phyloP scores from a whole-genome alignment of 2,888 invertebrate species.

The Exephanes ischioxanthus region DNA sequence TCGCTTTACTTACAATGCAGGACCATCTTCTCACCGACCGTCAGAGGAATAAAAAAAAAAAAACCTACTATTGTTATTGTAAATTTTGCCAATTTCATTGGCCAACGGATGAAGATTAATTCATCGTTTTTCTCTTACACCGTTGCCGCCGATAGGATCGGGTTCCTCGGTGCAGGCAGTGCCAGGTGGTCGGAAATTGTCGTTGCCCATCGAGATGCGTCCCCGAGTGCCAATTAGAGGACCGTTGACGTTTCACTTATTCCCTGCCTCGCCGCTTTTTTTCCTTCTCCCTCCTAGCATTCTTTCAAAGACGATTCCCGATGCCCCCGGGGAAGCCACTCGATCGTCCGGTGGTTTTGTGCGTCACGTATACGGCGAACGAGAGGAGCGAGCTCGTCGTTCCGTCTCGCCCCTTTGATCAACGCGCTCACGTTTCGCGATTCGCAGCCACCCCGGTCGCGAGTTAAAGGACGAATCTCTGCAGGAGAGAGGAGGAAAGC shows the following conservation, averaged over 20 bases:
- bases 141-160: conserved; percentile 31
- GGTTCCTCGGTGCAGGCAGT: conserved; percentile 30
- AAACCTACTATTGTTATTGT: neutral
- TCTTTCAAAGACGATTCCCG: conserved; percentile 33
- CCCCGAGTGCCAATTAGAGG: conserved; percentile 79
- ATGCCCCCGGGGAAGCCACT: conserved; percentile 46
- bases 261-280: conserved; percentile 13
- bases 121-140: neutral
- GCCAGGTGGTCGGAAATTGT: conserved; percentile 71
- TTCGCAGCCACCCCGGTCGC: conserved; percentile 44
- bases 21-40: neutral
- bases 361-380: conserved; percentile 44
- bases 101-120: neutral
- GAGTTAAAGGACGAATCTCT: conserved; percentile 6
- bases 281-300: conserved; percentile 33
- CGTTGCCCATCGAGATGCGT: conserved; percentile 74
- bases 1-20: neutral
- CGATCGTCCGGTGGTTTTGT: conserved; percentile 49
- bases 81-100: neutral
- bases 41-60: too few species aligned
- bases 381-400: neutral
- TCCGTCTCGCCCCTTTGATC: conserved; percentile 37
- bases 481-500: conserved; percentile 29
- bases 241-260: conserved; percentile 77
- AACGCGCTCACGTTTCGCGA: conserved; percentile 43